Evolutionary conservation across 2,888 invertebrate species (phyloP), one percentile per base, ranked within the genome.

Genomic region (Priocnemis perturbator): DNA sequence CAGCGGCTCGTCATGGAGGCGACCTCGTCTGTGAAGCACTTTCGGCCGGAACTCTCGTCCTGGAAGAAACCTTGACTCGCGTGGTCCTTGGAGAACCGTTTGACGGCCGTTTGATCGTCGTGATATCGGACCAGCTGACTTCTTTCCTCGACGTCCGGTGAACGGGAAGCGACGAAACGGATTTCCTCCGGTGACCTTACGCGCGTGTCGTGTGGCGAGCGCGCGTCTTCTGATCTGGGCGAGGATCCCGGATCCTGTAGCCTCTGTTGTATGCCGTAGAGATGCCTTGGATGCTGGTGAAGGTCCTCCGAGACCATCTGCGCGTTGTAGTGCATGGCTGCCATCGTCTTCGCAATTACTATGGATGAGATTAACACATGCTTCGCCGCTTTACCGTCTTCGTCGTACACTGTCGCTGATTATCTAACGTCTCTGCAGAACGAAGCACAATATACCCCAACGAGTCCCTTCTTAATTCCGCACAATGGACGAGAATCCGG

Each of bases 291-390:
- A 56, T 82, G 80, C 59, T 85, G 83, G 52, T 85, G 86, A 47
- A 85, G 75, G 20, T 86, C 85, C 37, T 87, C 86, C 44, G 82
- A 71, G 47, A 83, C 81, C 58, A 83, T 79, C 68, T 84, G 84
- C 20, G 83, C 74, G 81, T 86, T 86, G 82, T 85, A 88, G 76
- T 87, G 86, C 85, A 88, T 86, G 55, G 85, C 85, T 69, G 87
- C 83, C 83, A 83, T 83, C 57, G 21, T 30, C 37, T 37, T 37
- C 37, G 37, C 37, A 37, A 37, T 37, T 37, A 37, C 14, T 11
- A 11, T 11, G 1, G 37, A 9, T 37, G 11, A 9, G 37, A 37
- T 37, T 45, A 58, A 26, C 58, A 58, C 58, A 26, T 30, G 15
- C 58, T 58, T 56, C n/a, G 21, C 37, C 37, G 20, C 17, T 4